These are phyloP conservation scores for Ypsolopha sequella DNA, from an alignment of 2,888 invertebrate species.

Conservation along the genomic window DNA sequence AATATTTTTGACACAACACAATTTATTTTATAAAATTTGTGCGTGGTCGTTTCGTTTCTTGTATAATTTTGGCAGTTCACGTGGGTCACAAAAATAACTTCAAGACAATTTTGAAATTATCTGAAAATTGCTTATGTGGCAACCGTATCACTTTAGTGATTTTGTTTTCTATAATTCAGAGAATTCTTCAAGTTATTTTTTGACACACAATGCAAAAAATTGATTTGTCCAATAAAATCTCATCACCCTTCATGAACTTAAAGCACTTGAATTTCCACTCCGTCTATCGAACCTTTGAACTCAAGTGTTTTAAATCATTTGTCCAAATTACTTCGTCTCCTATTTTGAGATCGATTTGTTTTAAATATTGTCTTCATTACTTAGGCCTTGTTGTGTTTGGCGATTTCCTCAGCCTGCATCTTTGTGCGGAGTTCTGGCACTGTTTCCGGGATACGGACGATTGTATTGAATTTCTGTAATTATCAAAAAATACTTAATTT, in stretches of 20 bases:
- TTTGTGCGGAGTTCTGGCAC: conserved; percentile 81
- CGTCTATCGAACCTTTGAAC: neutral
- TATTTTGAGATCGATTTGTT: conserved; percentile 1
- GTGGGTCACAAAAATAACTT: no score
- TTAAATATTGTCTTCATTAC: neutral
- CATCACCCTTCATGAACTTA: neutral
- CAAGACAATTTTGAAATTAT: no score
- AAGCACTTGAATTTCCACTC: neutral
- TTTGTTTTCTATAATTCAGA: neutral
- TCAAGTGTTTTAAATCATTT: conserved; percentile 13
- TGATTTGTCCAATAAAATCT: neutral
- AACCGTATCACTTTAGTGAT: no score
- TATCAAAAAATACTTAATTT: neutral
- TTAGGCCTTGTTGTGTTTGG: conserved; percentile 30
- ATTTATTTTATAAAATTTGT: conserved; percentile 6
- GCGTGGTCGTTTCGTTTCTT: conserved; percentile 7
- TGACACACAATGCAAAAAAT: neutral
- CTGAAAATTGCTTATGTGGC: no score
- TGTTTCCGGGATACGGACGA: conserved; percentile 89
- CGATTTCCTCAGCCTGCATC: conserved; percentile 75
- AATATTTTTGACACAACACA: conserved; percentile 1
- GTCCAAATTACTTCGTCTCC: conserved; percentile 14
- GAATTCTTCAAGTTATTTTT: neutral
- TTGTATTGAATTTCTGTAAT: conserved; percentile 79
- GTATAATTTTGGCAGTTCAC: neutral